Percentiles rank a stretch among this genome's conserved stretches.
Evolutionary conservation across 2,888 invertebrate genomes (phyloP).

Genomic region (Oxycera nigricornis): DNA sequence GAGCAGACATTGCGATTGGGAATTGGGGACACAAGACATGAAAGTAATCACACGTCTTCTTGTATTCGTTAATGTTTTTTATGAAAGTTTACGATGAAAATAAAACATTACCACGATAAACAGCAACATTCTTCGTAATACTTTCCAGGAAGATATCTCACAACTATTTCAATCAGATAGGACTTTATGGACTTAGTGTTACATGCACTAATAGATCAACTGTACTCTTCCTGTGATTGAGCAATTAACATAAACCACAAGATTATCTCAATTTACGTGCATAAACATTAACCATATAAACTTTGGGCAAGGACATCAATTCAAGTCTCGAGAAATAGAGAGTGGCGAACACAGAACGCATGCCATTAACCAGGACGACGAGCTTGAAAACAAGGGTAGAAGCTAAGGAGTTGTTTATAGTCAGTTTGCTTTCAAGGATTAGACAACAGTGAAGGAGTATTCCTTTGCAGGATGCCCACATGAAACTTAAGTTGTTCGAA

Average conservation of each 20-base stretch:
- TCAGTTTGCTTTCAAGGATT: background rate
- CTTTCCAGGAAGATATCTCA: no score
- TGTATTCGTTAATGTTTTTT: no score
- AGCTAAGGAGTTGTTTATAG: background rate
- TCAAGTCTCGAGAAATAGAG: conserved; percentile 1
- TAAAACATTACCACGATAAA: no score
- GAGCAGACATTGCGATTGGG: no score
- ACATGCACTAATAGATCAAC: no score
- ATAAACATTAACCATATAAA: conserved; percentile 23
- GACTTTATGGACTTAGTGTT: no score
- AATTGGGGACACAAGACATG: no score
- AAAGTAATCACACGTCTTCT: no score
- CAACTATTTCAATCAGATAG: no score
- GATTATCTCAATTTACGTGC: conserved; percentile 32
- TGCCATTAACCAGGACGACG: background rate
- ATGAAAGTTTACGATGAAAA: no score
- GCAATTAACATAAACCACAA: conserved; percentile 32
- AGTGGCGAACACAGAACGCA: background rate
- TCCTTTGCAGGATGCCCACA: conserved; percentile 1
- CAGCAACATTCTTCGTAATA: no score
- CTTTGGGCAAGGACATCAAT: background rate
- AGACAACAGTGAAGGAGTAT: background rate
- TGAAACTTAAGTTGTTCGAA: conserved; percentile 28
- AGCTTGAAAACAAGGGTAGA: conserved; percentile 7
- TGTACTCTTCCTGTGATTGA: conserved; percentile 11